These are phyloP conservation scores for Nematopogon swammerdamellus DNA, from an alignment of 2,888 invertebrate genomes.

Conservation along the genomic window DNA sequence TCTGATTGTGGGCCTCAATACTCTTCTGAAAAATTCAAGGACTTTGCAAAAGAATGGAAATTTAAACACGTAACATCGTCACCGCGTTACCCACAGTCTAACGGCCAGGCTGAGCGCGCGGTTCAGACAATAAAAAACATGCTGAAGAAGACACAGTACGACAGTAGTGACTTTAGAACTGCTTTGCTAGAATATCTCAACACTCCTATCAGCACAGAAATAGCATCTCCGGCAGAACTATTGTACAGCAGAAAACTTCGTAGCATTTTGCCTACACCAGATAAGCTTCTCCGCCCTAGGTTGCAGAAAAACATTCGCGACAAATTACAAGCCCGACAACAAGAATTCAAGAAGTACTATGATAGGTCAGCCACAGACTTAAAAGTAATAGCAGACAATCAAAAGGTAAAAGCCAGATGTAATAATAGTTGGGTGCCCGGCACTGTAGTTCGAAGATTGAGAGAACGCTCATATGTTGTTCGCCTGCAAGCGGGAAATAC, in stretches of 20 bases:
- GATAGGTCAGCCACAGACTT: constrained; percentile 4
- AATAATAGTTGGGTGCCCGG: background rate
- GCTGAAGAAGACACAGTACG: constrained; percentile 3
- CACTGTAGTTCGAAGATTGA: background rate
- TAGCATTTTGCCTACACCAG: constrained; percentile 2
- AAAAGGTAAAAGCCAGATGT: constrained; percentile 3
- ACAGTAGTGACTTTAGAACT: constrained; percentile 3
- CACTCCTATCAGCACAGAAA: constrained; percentile 3
- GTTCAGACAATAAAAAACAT: constrained; percentile 13
- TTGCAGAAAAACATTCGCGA: constrained; percentile 1
- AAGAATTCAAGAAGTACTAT: constrained; percentile 1
- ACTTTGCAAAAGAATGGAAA: constrained; percentile 11
- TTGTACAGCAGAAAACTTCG: constrained; percentile 5
- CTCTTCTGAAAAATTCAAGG: constrained; percentile 6
- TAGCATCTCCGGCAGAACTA: constrained; percentile 5
- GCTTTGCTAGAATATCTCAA: constrained; percentile 7
- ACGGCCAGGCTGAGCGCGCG: constrained; percentile 12
- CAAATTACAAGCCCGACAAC: background rate
- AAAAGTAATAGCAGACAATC: background rate
- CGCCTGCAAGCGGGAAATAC: background rate
- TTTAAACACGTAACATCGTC: constrained; percentile 11
- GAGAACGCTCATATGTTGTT: background rate
- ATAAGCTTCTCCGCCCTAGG: constrained; percentile 1
- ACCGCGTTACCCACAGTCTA: constrained; percentile 11
- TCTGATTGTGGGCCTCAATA: constrained; percentile 6